Evolutionary conservation across 2,113 vertebrate species (phyloP).

Genomic region (Perca fluviatilis): DNA sequence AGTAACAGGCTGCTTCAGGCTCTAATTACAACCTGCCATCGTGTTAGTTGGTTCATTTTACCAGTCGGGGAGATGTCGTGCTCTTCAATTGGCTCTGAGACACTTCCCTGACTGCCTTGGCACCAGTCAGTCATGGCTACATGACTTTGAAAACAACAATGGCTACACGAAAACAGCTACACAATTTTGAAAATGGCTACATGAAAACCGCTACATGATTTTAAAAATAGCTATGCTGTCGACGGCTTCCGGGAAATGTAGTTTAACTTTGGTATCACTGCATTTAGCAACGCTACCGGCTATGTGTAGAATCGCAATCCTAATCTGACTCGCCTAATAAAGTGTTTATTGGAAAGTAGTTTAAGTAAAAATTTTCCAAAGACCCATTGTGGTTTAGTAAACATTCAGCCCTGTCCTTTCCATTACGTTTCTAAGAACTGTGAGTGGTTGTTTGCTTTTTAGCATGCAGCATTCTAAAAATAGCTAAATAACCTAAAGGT

Average conservation of each 20-base stretch:
- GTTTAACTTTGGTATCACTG: neutral
- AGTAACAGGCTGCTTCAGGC: conserved; percentile 50
- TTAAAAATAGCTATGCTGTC: neutral
- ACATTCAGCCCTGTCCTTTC: neutral
- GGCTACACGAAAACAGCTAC: neutral
- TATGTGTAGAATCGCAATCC: neutral
- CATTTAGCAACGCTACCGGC: neutral
- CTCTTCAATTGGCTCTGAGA: conserved; percentile 27
- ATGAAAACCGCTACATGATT: neutral
- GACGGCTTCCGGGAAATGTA: neutral
- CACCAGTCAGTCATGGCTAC: too few relatives aligned
- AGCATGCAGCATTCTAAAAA: conserved; percentile 27
- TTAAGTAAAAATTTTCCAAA: neutral
- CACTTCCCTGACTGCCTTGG: neutral
- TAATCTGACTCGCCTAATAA: neutral
- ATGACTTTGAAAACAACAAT: too few relatives aligned
- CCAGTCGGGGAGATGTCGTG: conserved; percentile 1
- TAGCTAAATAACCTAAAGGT: conserved; percentile 14
- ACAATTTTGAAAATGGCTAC: neutral
- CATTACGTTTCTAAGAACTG: neutral
- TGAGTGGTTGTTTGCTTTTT: neutral
- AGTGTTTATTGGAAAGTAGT: neutral
- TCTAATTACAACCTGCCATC: conserved; percentile 61
- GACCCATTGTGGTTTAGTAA: neutral
- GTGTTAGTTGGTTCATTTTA: conserved; percentile 35